Evolutionary conservation across 1,140 invertebrate genomes (phyloP).

Genomic region (Cotesia chilonis): DNA sequence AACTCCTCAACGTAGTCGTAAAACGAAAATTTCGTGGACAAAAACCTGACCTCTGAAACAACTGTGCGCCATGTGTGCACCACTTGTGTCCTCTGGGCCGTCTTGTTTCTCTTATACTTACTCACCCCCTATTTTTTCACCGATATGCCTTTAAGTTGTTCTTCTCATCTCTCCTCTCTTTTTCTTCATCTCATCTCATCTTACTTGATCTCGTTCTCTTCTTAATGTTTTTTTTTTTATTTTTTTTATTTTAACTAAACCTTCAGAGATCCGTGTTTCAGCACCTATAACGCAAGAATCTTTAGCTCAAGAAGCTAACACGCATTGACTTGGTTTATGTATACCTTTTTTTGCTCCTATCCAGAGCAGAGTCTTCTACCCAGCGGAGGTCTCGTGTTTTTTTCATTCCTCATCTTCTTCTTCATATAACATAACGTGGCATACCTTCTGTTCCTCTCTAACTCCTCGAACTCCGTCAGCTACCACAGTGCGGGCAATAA

Average conservation of each 20-base stretch:
- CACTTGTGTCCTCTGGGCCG: constrained; percentile 55
- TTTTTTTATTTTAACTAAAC: constrained; percentile 29
- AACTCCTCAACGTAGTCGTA: constrained; percentile 47
- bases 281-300: constrained; percentile 43
- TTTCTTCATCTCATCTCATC: constrained; percentile 25
- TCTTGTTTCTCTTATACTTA: constrained; percentile 42
- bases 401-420: constrained; percentile 18
- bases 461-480: neutral
- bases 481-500: constrained; percentile 2
- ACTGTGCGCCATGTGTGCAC: constrained; percentile 65
- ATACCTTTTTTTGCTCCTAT: constrained; percentile 10
- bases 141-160: neutral
- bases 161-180: constrained; percentile 38
- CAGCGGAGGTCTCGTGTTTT: constrained; percentile 26
- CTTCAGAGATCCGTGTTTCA: constrained; percentile 37
- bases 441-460: constrained; percentile 13
- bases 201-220: constrained; percentile 23
- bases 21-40: constrained; percentile 58
- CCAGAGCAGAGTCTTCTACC: neutral
- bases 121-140: constrained; percentile 36
- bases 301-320: constrained; percentile 8
- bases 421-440: neutral
- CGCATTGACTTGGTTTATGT: constrained; percentile 13
- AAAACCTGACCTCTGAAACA: constrained; percentile 66
- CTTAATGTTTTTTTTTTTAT: constrained; percentile 42